Evolutionary conservation across 2,797 vertebrate genomes (phyloP).

Genomic region (Lepus oiostolus): DNA sequence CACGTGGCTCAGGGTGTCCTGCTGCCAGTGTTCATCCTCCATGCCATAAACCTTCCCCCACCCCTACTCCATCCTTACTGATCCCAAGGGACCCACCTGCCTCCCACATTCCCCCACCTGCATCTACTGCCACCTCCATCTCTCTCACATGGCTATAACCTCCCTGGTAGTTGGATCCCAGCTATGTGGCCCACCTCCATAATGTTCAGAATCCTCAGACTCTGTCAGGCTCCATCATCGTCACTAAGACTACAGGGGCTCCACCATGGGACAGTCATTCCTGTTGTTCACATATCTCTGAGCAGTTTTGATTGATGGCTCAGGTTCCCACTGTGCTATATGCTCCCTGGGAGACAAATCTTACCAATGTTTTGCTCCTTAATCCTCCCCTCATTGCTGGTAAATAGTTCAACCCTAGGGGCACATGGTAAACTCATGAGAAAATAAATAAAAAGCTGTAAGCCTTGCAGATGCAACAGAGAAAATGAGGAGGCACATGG

Average conservation of each 20-base stretch:
- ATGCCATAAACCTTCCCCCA: background rate
- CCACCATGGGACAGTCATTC: background rate
- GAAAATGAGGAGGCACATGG: no score
- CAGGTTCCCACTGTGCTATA: accelerated
- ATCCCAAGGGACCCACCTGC: no score
- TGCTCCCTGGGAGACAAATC: background rate
- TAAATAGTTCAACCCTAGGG: background rate
- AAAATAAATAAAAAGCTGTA: background rate
- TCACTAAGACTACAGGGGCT: accelerated
- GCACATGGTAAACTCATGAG: accelerated
- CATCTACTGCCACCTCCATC: background rate
- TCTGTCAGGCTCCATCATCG: accelerated
- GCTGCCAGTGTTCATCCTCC: no score
- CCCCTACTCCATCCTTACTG: background rate
- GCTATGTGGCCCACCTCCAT: background rate
- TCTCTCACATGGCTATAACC: background rate
- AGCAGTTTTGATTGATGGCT: background rate
- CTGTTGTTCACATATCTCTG: background rate
- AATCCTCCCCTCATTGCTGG: accelerated
- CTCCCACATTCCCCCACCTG: background rate
- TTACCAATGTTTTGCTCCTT: background rate
- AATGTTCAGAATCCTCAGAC: background rate
- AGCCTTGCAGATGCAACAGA: background rate
- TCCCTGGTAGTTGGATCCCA: background rate
- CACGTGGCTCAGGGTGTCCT: background rate